Base-by-base conservation (phyloP, 2,113 vertebrate genomes). In the Podiceps cristatus region DNA sequence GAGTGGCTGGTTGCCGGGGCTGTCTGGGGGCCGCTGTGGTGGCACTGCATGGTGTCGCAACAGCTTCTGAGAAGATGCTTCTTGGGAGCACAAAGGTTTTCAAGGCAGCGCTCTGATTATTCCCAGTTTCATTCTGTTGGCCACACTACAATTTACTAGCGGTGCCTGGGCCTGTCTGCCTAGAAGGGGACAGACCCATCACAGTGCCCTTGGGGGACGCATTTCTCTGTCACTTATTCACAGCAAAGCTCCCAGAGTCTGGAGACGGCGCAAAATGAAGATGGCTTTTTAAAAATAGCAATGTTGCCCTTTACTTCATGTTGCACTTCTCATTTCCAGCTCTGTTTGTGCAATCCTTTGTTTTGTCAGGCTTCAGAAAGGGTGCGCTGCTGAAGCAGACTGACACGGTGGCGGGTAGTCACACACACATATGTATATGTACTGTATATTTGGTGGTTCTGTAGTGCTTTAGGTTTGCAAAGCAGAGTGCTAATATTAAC, bases 61-160 rank as follows among this genome's bases (percentile, higher is more conserved):
- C 8, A 29, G 22, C 45, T 77, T 28, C 69, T 59, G 58, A 86
- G 58, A 72, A 82, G 15, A 33, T 64, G 44, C 63, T 71, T 40
- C 50, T 63, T 42, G 69, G 44, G 44, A 35, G 29, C 12, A 42
- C 44, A 66, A 74, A 62, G 64, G 10, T 6, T 88, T 92, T 56
- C 1, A 1, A 60, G 47, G 64, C 1, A 0, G 25, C 5, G 1
- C 60, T 87, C 68, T 59, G 55, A 11, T 4, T 1, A 24, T 35
- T 85, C 28, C n/a, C 31, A 2, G 10, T 50, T 18, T 64, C 47
- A 9, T 75, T 78, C 45, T 71, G 33, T 75, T 60, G 66, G 42
- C 78, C 9, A 45, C 45, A 42, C 42, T 42, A 42, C 13, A 14
- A 42, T 42, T 42, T 14, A 42, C 42, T 42, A 10, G 42, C 13